phyloP scores from a whole-genome alignment of 1,140 invertebrate species.

The Drosophila kurseongensis region DNA sequence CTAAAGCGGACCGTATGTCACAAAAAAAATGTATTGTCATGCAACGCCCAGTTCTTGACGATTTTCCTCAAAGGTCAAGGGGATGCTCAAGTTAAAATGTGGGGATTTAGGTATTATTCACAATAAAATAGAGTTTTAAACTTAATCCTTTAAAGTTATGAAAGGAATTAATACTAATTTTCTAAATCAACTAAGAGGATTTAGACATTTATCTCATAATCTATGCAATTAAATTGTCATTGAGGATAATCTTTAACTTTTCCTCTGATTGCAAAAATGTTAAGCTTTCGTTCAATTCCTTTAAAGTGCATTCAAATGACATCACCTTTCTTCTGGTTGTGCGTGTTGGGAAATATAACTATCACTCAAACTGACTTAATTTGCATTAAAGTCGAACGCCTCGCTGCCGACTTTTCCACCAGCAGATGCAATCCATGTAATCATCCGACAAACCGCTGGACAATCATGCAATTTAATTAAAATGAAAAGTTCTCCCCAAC shows the following conservation, averaged over 20 bases:
- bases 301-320: slow-evolving; percentile 8
- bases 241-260: background rate
- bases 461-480: slow-evolving; percentile 64
- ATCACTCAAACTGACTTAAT: slow-evolving; percentile 23
- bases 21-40: slow-evolving; percentile 17
- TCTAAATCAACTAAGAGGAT: too few species aligned
- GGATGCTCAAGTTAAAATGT: background rate
- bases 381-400: slow-evolving; percentile 28
- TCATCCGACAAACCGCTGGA: slow-evolving; percentile 38
- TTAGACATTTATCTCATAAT: too few species aligned
- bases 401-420: slow-evolving; percentile 1
- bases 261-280: background rate
- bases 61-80: background rate
- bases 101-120: background rate
- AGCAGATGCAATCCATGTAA: slow-evolving; percentile 47
- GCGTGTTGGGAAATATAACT: background rate
- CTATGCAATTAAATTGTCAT: too few species aligned
- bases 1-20: slow-evolving; percentile 7
- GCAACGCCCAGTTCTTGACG: slow-evolving; percentile 9
- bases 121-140: background rate
- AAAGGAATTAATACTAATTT: too few species aligned
- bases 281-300: background rate
- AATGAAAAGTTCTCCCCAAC: slow-evolving; percentile 60
- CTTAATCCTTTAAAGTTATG: background rate
- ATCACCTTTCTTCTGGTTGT: background rate